A percentile compares a stretch with the other conserved stretches of the same genome.
phyloP scores from a whole-genome alignment of 2,888 invertebrate genomes.

The Labia minor region DNA sequence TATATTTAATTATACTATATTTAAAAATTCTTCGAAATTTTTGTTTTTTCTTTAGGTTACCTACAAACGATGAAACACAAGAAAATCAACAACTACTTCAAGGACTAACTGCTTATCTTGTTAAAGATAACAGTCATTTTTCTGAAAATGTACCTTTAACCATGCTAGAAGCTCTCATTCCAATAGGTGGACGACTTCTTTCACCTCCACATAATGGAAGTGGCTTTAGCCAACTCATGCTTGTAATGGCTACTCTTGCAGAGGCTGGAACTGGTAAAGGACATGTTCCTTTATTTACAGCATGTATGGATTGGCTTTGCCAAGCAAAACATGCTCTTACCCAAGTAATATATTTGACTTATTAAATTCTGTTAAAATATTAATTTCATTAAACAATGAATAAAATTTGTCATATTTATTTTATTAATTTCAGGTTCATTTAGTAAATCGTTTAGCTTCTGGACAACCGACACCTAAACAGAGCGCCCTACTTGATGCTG shows the following conservation, averaged over 20 bases:
- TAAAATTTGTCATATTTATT: not conserved
- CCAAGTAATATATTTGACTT: not conserved
- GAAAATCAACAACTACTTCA: conserved; percentile 61
- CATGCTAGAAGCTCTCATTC: conserved; percentile 60
- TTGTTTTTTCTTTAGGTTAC: not conserved
- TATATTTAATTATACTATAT: too few relatives aligned
- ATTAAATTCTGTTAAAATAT: not conserved
- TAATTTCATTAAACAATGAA: not conserved
- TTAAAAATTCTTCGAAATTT: too few relatives aligned
- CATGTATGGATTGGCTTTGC: conserved; percentile 67
- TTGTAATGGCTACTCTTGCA: conserved; percentile 70
- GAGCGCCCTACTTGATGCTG: conserved; percentile 54
- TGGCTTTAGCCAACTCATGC: conserved; percentile 69
- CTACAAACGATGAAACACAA: conserved; percentile 34
- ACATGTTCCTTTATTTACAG: conserved; percentile 68
- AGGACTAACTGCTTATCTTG: conserved; percentile 59
- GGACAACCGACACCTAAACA: conserved; percentile 36
- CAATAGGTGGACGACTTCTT: conserved; percentile 56
- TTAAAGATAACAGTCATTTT: conserved; percentile 47
- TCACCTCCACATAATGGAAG: conserved; percentile 52
- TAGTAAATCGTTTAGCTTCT: not conserved
- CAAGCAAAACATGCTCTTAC: conserved; percentile 18
- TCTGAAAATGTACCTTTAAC: conserved; percentile 50
- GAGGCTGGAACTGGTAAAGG: conserved; percentile 74
- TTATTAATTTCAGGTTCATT: not conserved